Evolutionary conservation across 2,113 vertebrate genomes (phyloP).

Genomic region (Centrocercus urophasianus): DNA sequence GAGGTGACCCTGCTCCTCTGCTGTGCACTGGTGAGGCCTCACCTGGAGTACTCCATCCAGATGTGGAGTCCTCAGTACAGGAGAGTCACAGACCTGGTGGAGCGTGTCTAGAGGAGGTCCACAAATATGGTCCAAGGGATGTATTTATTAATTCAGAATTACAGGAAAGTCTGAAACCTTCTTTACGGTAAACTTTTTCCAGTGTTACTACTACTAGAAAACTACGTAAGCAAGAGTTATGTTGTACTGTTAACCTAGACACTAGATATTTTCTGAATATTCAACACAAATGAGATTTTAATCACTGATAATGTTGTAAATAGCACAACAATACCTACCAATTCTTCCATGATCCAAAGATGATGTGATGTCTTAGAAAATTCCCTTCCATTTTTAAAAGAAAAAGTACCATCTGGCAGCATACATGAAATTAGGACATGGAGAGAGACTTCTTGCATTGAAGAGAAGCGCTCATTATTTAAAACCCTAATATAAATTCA

Average conservation of each 20-base stretch:
- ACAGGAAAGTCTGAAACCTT: not conserved
- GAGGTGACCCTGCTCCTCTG: too few relatives aligned
- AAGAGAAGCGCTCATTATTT: not conserved
- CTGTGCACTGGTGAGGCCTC: too few relatives aligned
- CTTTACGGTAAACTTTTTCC: fast-evolving
- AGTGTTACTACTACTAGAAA: not conserved
- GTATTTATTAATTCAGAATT: not conserved
- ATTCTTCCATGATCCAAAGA: not conserved
- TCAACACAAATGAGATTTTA: not conserved
- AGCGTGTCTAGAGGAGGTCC: too few relatives aligned
- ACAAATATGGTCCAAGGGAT: too few relatives aligned
- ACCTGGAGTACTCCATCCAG: too few relatives aligned
- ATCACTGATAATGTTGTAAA: not conserved
- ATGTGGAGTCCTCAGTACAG: too few relatives aligned
- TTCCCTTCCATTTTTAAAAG: not conserved
- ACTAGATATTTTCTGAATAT: not conserved
- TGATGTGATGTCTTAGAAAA: not conserved
- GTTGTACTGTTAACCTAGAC: not conserved
- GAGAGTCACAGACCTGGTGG: too few relatives aligned
- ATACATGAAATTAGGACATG: not conserved
- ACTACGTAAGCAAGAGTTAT: not conserved
- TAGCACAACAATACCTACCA: not conserved
- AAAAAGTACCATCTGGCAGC: not conserved
- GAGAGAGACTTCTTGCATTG: not conserved
- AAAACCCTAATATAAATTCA: not conserved